A percentile compares a stretch with the other conserved stretches of the same genome.
Conservation (phyloP, 2,888 invertebrate genomes). For the Himalopsyche japonica region DNA sequence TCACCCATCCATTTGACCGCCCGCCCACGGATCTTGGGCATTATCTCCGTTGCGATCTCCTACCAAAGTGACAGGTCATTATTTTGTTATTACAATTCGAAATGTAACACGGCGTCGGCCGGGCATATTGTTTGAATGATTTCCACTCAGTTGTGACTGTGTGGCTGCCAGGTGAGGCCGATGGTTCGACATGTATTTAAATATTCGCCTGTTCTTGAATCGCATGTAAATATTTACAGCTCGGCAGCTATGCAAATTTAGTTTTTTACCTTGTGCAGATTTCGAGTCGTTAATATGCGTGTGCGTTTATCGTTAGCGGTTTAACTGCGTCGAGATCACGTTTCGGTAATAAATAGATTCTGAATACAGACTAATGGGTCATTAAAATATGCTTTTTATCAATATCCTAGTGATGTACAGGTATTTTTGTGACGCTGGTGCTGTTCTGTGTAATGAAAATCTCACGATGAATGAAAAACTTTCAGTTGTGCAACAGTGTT, state of each 20-base stretch:
- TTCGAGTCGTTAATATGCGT: neutral
- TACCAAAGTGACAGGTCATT: neutral
- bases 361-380: no score
- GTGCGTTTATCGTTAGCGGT: neutral
- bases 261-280: neutral
- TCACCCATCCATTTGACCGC: neutral
- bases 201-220: neutral
- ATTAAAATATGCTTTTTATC: no score
- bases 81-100: neutral
- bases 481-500: no score
- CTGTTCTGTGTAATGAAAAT: no score
- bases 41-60: neutral
- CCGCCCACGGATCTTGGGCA: neutral
- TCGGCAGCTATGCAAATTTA: neutral
- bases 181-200: neutral
- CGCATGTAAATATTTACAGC: neutral
- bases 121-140: neutral
- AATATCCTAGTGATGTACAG: no score
- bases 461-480: no score
- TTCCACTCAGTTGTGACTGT: neutral
- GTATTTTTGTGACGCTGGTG: no score
- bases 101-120: neutral
- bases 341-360: no score
- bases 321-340: neutral
- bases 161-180: neutral